A percentile compares a stretch with the other conserved stretches of the same genome.
These are phyloP conservation scores for Caenorhabditis macrosperma DNA, from an alignment of 2,888 invertebrate species.

Conservation along the genomic window DNA sequence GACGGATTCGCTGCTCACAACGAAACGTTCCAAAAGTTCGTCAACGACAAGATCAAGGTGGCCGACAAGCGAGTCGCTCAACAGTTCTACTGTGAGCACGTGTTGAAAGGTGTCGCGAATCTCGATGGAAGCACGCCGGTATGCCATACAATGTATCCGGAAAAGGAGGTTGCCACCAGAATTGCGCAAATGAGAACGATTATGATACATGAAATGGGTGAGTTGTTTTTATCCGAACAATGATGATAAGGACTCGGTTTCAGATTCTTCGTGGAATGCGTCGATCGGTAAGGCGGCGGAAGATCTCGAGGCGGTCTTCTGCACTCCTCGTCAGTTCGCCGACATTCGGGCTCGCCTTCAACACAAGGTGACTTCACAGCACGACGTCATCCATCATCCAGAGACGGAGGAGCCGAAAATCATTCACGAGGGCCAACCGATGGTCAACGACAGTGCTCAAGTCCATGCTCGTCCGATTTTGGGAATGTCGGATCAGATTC, in stretches of 20 bases:
- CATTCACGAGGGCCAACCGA: constrained; percentile 55
- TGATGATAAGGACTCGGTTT: no score
- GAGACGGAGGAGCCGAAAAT: constrained; percentile 6
- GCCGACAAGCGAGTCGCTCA: constrained; percentile 43
- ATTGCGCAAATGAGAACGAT: constrained; percentile 40
- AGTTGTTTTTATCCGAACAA: no score
- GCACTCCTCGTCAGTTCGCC: constrained; percentile 51
- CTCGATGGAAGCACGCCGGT: constrained; percentile 48
- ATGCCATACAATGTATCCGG: constrained; percentile 63
- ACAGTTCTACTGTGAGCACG: constrained; percentile 62
- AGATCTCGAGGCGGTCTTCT: constrained; percentile 61
- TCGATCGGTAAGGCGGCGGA: constrained; percentile 46
- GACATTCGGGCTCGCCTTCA: constrained; percentile 38
- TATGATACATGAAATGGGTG: constrained; percentile 57
- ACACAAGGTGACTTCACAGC: not conserved
- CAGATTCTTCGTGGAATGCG: constrained; percentile 39
- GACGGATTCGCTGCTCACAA: constrained; percentile 53
- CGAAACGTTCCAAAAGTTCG: constrained; percentile 43
- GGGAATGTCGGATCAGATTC: constrained; percentile 39
- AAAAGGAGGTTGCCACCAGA: constrained; percentile 9
- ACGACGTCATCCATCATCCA: not conserved
- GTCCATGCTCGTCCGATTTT: constrained; percentile 64
- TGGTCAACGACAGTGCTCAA: constrained; percentile 59
- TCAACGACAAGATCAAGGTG: constrained; percentile 49
- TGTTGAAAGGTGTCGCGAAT: constrained; percentile 60